Base-by-base conservation (phyloP, 1,140 invertebrate species). In the Anoplolepis gracilipes region DNA sequence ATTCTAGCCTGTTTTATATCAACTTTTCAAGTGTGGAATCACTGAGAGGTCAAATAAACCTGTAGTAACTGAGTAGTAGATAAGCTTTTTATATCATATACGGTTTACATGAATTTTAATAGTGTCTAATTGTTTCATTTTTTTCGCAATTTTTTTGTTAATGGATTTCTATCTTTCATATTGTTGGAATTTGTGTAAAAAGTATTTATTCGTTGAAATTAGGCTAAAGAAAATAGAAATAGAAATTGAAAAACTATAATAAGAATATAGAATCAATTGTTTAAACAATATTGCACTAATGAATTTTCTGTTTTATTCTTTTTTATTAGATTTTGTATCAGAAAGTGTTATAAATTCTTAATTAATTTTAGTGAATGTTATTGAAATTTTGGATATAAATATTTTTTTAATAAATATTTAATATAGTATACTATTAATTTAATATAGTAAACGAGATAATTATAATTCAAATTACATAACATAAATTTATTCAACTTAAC, bases 1-100 rank as follows among this genome's bases (percentile, higher is more conserved):
- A 88, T 89, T 89, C 69, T 87, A 90, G 85, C 87, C 33, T 49
- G 59, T 77, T 73, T 61, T 46, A 77, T 73, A 65, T 85, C 82
- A 22, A 30, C 28, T 30, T 10, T 16, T 57, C 30, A 13, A 6
- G 4, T 61, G 46, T 61, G 42, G 59, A 76, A 81, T 61, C 69
- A 36, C 33, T 39, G 81, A 67, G 59, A 30, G 57, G 5, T n/a
- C n/a, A n/a, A n/a, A n/a, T n/a, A n/a, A n/a, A n/a, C n/a, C n/a
- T n/a, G n/a, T n/a, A n/a, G n/a, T n/a, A n/a, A n/a, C 33, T 10
- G n/a, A 55, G 61, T 22, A 78, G n/a, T 61, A 10, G 28, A 42
- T 28, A 33, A 49, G 8, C 22, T 53, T 2, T 62, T 49, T 39
- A 53, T 53, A 46, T 82, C 53, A 53, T 82, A 53, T 82, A 79